Conservation (phyloP, 1,140 invertebrate genomes). For the Drosophila orosa region DNA sequence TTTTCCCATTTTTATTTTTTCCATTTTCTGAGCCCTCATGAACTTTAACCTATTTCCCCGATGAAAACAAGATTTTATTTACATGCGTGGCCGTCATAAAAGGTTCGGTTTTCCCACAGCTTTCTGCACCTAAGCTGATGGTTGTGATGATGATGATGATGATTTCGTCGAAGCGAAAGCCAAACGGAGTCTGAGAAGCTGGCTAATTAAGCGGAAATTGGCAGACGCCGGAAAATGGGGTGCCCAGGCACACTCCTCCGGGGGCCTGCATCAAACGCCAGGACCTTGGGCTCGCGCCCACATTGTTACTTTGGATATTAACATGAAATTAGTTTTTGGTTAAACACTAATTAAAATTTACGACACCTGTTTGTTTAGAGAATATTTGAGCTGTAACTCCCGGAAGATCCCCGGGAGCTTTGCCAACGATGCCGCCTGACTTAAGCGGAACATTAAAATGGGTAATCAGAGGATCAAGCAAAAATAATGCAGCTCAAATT, state of each 20-base stretch:
- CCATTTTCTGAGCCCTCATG: constrained; percentile 3
- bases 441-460: constrained; percentile 7
- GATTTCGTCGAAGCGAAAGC: constrained; percentile 50
- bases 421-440: constrained; percentile 1
- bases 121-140: constrained; percentile 2
- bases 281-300: constrained; percentile 14
- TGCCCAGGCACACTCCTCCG: constrained; percentile 34
- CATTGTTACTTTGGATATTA: constrained; percentile 58
- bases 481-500: constrained; percentile 7
- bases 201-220: constrained; percentile 66
- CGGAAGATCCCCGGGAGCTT: constrained; percentile 44
- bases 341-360: constrained; percentile 85
- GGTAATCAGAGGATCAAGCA: constrained; percentile 7
- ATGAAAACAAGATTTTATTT: constrained; percentile 34
- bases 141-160: constrained; percentile 22
- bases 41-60: constrained; percentile 49
- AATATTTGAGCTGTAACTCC: constrained; percentile 54
- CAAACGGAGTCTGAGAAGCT: constrained; percentile 40
- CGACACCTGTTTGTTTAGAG: constrained; percentile 78
- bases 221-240: constrained; percentile 54
- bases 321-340: constrained; percentile 87
- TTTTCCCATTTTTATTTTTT: not conserved
- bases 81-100: constrained; percentile 48
- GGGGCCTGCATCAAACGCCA: constrained; percentile 31
- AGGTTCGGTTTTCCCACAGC: constrained; percentile 10